Percentiles rank a stretch among this genome's conserved stretches.
phyloP scores from a whole-genome alignment of 1,140 invertebrate species.

The Bombus superbus region DNA sequence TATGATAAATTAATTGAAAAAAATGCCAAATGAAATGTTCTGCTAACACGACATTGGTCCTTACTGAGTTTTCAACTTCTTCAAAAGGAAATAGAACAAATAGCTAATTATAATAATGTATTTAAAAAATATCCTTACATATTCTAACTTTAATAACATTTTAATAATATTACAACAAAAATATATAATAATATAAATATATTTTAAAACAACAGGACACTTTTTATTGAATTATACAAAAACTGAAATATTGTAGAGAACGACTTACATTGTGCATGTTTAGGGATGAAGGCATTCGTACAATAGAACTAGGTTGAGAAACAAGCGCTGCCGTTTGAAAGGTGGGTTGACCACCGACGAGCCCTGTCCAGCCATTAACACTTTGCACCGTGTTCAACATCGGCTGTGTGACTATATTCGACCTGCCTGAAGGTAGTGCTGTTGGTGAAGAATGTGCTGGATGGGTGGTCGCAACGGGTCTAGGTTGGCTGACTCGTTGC shows the following conservation, averaged over 20 bases:
- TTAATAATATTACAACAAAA: background rate
- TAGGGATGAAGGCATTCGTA: slow-evolving; percentile 74
- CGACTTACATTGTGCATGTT: slow-evolving; percentile 79
- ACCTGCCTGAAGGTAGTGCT: slow-evolving; percentile 70
- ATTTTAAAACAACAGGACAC: background rate
- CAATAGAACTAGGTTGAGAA: slow-evolving; percentile 77
- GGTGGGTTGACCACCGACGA: slow-evolving; percentile 81
- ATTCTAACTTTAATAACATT: background rate
- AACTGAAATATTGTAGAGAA: background rate
- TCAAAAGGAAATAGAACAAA: background rate
- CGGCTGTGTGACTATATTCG: slow-evolving; percentile 72
- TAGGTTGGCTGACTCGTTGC: slow-evolving; percentile 70
- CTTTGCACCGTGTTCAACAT: slow-evolving; percentile 78
- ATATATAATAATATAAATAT: background rate
- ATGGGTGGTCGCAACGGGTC: slow-evolving; percentile 72
- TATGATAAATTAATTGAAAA: no score
- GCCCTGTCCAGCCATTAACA: slow-evolving; percentile 81
- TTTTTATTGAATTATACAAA: background rate
- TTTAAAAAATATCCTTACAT: background rate
- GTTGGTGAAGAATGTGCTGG: slow-evolving; percentile 75
- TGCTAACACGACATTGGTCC: background rate
- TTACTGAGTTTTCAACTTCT: background rate
- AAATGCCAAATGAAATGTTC: no score
- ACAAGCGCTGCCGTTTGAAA: slow-evolving; percentile 77
- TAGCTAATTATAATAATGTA: background rate